Evolutionary conservation across 2,797 vertebrate species (phyloP), one percentile per base, ranked within the genome.

Genomic region (Enteromius unitaeniatus): DNA sequence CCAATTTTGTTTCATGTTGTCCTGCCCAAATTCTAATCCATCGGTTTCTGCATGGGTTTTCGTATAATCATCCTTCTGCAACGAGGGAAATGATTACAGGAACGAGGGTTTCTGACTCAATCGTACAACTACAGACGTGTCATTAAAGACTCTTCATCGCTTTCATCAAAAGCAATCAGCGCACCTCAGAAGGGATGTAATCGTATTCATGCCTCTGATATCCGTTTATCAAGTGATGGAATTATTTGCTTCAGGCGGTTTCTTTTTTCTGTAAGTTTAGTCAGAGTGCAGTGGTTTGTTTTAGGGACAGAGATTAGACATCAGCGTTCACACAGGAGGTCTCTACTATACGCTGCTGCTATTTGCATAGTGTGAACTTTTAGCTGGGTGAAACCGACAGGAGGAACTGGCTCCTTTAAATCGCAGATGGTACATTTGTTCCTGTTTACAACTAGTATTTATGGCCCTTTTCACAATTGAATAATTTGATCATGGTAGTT

Each of bases 111-210:
- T 81, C 67, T 70, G 67, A 58, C 72, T 65, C 60, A 14, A 21
- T 37, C 45, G 45, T 42, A 40, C 69, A 40, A n/a, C 62, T 17
- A 47, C 74, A 83, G 64, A 83, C 11, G 10, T 78, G 74, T 49
- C 82, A 76, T 83, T 78, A 78, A 83, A 83, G 51, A 45, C 28
- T 58, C 82, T 70, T 83, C 82, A 69, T 76, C 34, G 9, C 74
- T 69, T 78, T 83, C 74, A 83, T 83, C 82, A 83, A 69, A 83
- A 31, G 65, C 65, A 83, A 83, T 83, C 82, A 83, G 74, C 28
- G 2, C 74, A 83, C 65, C 81, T 83, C 73, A 83, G 73, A 83
- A 60, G 74, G 17, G 65, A 83, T 67, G 60, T 83, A 68, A 76
- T 83, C 62, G 37, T 83, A 77, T 78, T 60, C 82, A 76, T 78